Conservation (phyloP, 1,140 invertebrate species). For the Temnothorax curvispinosus region DNA sequence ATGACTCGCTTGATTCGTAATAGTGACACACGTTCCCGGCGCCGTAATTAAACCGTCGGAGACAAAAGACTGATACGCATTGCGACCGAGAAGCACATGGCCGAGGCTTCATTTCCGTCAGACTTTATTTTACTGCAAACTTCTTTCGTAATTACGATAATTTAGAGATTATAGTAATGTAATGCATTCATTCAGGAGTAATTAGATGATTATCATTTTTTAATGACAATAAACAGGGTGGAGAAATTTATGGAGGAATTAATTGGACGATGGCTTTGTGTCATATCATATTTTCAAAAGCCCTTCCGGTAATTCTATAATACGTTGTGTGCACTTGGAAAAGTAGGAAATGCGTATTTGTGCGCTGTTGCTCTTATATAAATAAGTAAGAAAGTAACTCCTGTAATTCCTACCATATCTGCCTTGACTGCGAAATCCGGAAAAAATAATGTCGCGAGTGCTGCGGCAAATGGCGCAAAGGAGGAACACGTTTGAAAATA, state of each 20-base stretch:
- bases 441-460: slow-evolving; percentile 56
- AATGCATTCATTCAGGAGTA: neutral
- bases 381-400: slow-evolving; percentile 26
- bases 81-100: slow-evolving; percentile 13
- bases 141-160: neutral
- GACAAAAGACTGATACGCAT: slow-evolving; percentile 20
- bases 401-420: slow-evolving; percentile 47
- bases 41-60: slow-evolving; percentile 31
- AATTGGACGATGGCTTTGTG: neutral
- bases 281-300: neutral
- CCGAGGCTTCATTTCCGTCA: neutral
- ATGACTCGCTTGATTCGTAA: slow-evolving; percentile 14
- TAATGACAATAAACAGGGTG: neutral
- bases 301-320: neutral
- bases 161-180: neutral
- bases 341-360: neutral
- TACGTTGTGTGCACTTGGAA: neutral
- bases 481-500: slow-evolving; percentile 65
- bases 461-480: slow-evolving; percentile 43
- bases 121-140: neutral
- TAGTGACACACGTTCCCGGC: neutral
- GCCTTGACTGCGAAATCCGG: slow-evolving; percentile 36
- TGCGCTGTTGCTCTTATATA: neutral
- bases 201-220: slow-evolving; percentile 27
- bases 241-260: slow-evolving; percentile 15